Base-by-base conservation (phyloP, 2,888 invertebrate species). In the Punctoribates punctum region DNA sequence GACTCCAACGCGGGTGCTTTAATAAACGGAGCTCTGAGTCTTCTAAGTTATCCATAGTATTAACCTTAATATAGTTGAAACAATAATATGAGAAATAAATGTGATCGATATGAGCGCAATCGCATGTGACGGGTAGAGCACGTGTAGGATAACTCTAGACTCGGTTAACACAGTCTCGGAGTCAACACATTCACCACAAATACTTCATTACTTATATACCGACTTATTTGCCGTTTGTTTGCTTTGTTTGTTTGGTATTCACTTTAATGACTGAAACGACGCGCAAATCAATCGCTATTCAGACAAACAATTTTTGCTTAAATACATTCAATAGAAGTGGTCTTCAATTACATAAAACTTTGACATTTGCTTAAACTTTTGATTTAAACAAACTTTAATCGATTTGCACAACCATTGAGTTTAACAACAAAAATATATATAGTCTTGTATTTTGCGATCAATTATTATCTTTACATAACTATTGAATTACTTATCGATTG, bases 1-100 rank as follows among this genome's bases (percentile, higher is more conserved):
- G 60, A 54, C 51, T 57, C 72, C 73, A 75, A 27, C 75, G 72
- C 15, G 73, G 29, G 65, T 67, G 75, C 29, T 75, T 75, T 60
- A 38, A 9, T 8, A 57, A 11, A 54, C 51, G 60, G 11, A 75
- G 27, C 46, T 75, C 73, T 15, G 57, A 29, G 20, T 54, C 60
- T 25, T 75, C 73, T 25, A 38, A 42, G 38, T 72, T 72, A 27
- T 72, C 72, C 72, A 72, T 72, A 72, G 6, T 65, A 67, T 67
- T 67, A 42, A 67, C 72, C 72, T 72, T 72, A 72, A 72, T 72
- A 72, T 46, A 5, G 42, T 46, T 72, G 23, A 48, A 72, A 72
- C 46, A 48, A 72, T 72, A n/a, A 27, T 46, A 27, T 70, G 2
- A 67, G 25, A n/a, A 38, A 72, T 20, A 42, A 48, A 46, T 72